Evolutionary conservation across 2,113 vertebrate genomes (phyloP), one percentile per base, ranked within the genome.

Genomic region (Colius striatus): DNA sequence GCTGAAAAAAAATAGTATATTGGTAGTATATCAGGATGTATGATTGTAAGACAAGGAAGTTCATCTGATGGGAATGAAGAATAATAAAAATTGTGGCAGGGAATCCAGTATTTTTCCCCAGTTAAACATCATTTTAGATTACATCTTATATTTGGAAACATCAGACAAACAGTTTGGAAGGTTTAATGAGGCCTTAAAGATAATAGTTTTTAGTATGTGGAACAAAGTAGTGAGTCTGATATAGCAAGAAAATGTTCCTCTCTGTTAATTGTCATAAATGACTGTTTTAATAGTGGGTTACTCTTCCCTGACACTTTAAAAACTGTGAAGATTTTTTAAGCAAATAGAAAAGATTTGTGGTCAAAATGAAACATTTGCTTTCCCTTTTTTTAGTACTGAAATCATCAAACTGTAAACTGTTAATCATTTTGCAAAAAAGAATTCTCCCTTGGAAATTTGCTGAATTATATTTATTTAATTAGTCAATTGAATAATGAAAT

Each of bases 351-450:
- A 88, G 62, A 89, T 90, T 75, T 78, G 30, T 91, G 45, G 15
- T 91, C 26, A 94, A 95, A 95, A 92, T 62, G 5, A 78, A 88
- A 72, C n/a, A 87, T 76, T 95, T 51, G 65, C 34, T 88, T 92
- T 13, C 14, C 55, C n/a, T n/a, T 70, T 62, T 68, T 81, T 79
- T 62, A 66, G 27, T 72, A 73, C 38, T 65, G 77, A 91, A 96
- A 77, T 86, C 15, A 5, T 83, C 48, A 85, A 94, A 53, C 11
- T 61, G 29, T 90, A 90, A 89, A 14, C 79, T 81, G n/a, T 86
- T 68, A 68, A 81, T 80, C 7, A 19, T 84, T 84, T 78, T 55
- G 55, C 67, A 79, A 83, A 82, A 92, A 61, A 10, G 47, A 53
- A 20, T 75, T 6, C 41, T 50, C 53, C 58, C 43, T 47, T 51